Percentiles rank a stretch among this genome's conserved stretches.
Evolutionary conservation across 2,113 vertebrate genomes (phyloP).

Genomic region (Caracal caracal): DNA sequence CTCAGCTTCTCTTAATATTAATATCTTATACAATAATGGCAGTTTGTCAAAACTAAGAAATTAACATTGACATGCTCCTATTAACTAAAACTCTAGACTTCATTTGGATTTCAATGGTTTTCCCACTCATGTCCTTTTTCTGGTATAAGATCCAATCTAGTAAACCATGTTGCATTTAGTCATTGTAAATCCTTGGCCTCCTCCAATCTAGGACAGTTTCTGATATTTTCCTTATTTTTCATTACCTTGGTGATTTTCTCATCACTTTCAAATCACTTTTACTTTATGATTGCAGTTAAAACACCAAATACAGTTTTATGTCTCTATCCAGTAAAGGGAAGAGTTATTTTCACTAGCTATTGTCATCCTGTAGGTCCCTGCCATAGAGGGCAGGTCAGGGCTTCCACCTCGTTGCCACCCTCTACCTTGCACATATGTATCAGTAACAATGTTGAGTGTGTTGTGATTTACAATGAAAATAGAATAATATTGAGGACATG

Average conservation of each 20-base stretch:
- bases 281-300: background rate
- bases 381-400: background rate
- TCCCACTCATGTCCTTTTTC: background rate
- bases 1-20: background rate
- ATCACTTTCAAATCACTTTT: background rate
- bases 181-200: background rate
- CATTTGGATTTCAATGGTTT: background rate
- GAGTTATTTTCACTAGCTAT: background rate
- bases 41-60: slow-evolving; percentile 23
- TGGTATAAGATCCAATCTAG: background rate
- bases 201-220: background rate
- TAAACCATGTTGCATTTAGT: background rate
- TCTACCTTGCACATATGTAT: slow-evolving; percentile 14
- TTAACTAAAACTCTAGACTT: background rate
- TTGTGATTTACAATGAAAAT: slow-evolving; percentile 71
- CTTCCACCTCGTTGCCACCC: background rate
- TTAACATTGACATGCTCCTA: background rate
- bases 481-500: background rate
- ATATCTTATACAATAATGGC: background rate
- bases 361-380: background rate
- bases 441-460: slow-evolving; percentile 31
- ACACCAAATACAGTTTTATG: background rate
- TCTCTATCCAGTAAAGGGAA: background rate
- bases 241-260: background rate
- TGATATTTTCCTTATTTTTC: slow-evolving; percentile 32